Base-by-base conservation (phyloP, 2,888 invertebrate genomes). In the Pheosia tremula region DNA sequence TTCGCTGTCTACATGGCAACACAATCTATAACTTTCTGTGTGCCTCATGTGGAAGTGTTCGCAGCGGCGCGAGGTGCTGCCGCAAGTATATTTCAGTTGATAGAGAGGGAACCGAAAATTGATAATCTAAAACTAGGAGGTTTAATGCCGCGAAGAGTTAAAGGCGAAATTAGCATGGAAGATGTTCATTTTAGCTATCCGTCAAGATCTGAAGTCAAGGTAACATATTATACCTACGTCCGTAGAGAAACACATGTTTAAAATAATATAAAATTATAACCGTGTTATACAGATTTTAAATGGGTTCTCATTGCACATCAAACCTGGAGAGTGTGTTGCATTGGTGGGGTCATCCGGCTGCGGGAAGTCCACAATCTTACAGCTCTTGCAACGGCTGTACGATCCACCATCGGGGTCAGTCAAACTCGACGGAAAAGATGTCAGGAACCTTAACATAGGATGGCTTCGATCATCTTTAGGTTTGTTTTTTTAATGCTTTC, bases 301-400 rank as follows among this genome's bases (percentile, higher is more conserved):
- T 81, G 97, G 95, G 0, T 87, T 97, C 41, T 95, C 94, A 39
- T 85, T 97, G 55, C 93, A 94, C 56, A 94, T 97, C 38, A 94
- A 94, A 71, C 87, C 95, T 5, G 96, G 96, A 0, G 95, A 96
- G 83, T 96, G 95, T 45, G 95, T 97, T 3, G 97, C 97, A 0
- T 86, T 97, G 49, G 97, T 97, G 0, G 96, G 96, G 0, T 95
- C 96, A 11, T 96, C 96, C 10, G 97, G 97, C 0, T 97, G 97
- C 82, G 97, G 97, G 3, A 97, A 97, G 85, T 96, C 97, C 0
- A 97, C 97, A 0, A 95, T 96, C 58, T 88, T 97, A 55, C 97
- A 97, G 77, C 89, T 98, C 10, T 89, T 96, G 62, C 96, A 97
- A 75, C 89, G 97, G 62, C 94, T 97, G 66, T 97, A 97, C 78